A percentile compares a stretch with the other conserved stretches of the same genome.
Evolutionary conservation across 2,888 invertebrate genomes (phyloP).

Genomic region (Thelaira solivaga): DNA sequence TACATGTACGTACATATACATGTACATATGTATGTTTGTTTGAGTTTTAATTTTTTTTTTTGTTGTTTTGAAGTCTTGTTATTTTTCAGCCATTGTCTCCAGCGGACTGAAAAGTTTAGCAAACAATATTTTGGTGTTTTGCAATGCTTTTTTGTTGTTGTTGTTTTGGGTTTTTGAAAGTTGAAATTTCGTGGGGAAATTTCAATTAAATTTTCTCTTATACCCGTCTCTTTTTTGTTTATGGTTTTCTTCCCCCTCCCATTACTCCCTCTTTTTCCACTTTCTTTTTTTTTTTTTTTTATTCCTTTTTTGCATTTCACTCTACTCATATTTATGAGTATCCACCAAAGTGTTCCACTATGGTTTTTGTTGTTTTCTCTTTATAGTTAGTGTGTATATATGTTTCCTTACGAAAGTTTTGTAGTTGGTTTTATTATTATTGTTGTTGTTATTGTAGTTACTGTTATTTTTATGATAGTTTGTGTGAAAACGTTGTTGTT

Average conservation of each 20-base stretch:
- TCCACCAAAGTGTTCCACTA: conserved; percentile 50
- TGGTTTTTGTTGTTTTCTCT: conserved; percentile 18
- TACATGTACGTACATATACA: not conserved
- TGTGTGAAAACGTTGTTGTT: conserved; percentile 18
- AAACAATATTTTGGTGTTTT: conserved; percentile 53
- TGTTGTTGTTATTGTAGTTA: conserved; percentile 10
- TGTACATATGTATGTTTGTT: not conserved
- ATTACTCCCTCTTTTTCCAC: not conserved
- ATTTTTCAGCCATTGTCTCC: conserved; percentile 23
- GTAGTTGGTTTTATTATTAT: conserved; percentile 10
- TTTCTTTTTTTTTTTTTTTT: not conserved
- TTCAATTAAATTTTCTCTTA: conserved; percentile 49
- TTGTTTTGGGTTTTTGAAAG: conserved; percentile 17
- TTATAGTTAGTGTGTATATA: too few species aligned
- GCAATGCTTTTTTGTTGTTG: conserved; percentile 7
- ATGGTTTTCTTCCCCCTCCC: too few species aligned
- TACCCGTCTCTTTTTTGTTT: not conserved
- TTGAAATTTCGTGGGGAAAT: conserved; percentile 52
- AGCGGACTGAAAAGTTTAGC: conserved; percentile 48
- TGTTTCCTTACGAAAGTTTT: conserved; percentile 26
- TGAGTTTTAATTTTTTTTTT: not conserved
- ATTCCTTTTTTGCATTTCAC: not conserved
- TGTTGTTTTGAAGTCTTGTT: not conserved
- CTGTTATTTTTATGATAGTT: conserved; percentile 11
- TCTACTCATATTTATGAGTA: conserved; percentile 45